A percentile compares a stretch with the other conserved stretches of the same genome.
Conservation (phyloP, 2,797 vertebrate genomes). For the Hyperoplus immaculatus region DNA sequence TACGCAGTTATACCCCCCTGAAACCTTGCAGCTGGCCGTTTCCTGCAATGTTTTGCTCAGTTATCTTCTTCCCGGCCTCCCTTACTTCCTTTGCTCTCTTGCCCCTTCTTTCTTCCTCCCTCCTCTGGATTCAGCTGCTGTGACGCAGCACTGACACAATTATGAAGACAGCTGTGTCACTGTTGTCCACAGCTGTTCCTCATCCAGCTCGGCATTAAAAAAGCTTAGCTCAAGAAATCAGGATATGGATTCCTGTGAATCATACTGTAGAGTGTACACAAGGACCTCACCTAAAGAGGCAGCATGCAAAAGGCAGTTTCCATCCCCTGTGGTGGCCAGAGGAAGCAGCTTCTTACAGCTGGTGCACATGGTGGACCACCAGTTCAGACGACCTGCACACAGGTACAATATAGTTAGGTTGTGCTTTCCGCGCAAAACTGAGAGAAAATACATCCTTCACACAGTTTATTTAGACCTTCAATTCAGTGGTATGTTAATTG, state of each 20-base stretch:
- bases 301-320: conserved; percentile 98
- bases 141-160: conserved; percentile 8
- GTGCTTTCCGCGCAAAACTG: neutral
- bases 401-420: neutral
- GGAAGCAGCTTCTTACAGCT: conserved; percentile 98
- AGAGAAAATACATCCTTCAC: neutral
- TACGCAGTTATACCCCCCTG: conserved; percentile 6
- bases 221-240: neutral
- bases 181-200: neutral
- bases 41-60: conserved; percentile 47
- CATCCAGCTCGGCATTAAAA: neutral
- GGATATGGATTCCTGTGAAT: neutral
- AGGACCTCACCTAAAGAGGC: conserved; percentile 93
- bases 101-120: neutral
- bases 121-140: conserved; percentile 35
- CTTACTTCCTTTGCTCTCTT: neutral
- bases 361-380: conserved; percentile 98
- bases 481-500: neutral
- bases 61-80: conserved; percentile 5
- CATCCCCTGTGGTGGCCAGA: conserved; percentile 96
- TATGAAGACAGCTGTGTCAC: conserved; percentile 19
- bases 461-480: neutral
- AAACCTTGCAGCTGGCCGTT: conserved; percentile 30
- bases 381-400: conserved; percentile 94
- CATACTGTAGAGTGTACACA: neutral